Evolutionary conservation across 1,140 invertebrate genomes (phyloP).

Genomic region (Drosophila sproati): DNA sequence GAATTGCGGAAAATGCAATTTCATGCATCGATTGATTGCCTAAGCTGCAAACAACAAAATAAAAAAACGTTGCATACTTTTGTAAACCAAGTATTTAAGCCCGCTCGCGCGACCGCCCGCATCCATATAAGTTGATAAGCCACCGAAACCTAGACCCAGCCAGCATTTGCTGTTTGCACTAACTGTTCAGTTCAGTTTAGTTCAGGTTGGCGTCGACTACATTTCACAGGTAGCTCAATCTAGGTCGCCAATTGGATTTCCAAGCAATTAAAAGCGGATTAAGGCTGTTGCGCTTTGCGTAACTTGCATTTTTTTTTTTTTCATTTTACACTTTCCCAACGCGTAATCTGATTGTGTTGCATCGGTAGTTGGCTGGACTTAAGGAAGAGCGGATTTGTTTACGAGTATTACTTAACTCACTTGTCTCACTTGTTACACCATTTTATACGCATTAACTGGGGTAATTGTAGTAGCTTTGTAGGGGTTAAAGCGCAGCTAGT

Average conservation of each 20-base stretch:
- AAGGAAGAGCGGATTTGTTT: constrained; percentile 7
- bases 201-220: not conserved
- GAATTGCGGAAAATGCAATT: constrained; percentile 1
- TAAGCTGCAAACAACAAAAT: constrained; percentile 3
- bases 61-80: not conserved
- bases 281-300: constrained; percentile 53
- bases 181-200: constrained; percentile 7
- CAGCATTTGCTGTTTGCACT: constrained; percentile 2
- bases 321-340: constrained; percentile 29
- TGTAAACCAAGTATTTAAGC: not conserved
- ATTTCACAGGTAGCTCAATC: constrained; percentile 44
- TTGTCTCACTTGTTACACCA: constrained; percentile 62
- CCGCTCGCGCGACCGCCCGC: not conserved
- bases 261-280: constrained; percentile 78
- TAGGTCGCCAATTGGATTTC: constrained; percentile 79
- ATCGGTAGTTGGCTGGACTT: constrained; percentile 4
- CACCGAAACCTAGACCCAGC: not conserved
- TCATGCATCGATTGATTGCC: constrained; percentile 5
- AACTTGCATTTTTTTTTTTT: constrained; percentile 34
- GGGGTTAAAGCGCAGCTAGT: constrained; percentile 46
- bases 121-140: constrained; percentile 17
- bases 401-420: constrained; percentile 19
- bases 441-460: constrained; percentile 73
- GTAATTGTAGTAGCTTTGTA: constrained; percentile 68
- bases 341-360: constrained; percentile 70